Conservation (phyloP, 2,888 invertebrate species). For the Acrobasis consociella region DNA sequence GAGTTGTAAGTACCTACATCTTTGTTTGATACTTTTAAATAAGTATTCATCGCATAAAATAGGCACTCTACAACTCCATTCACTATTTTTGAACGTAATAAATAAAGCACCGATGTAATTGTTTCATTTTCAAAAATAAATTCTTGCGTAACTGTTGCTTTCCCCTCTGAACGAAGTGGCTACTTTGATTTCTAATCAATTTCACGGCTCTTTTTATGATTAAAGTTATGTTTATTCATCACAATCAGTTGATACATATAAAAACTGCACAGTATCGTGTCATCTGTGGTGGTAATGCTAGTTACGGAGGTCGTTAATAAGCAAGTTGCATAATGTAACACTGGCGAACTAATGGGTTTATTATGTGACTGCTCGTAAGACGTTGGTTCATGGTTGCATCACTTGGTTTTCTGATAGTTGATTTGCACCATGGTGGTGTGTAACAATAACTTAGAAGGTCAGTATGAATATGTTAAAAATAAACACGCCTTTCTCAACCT, state of each 20-base stretch:
- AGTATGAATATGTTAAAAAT: background rate
- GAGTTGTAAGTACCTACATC: no score
- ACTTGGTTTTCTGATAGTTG: constrained; percentile 5
- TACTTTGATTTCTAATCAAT: constrained; percentile 45
- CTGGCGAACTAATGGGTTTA: constrained; percentile 14
- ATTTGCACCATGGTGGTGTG: background rate
- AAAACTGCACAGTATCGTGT: background rate
- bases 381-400: constrained; percentile 17
- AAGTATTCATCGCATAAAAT: background rate
- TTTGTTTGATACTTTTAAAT: no score
- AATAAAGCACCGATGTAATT: background rate
- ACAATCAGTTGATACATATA: background rate
- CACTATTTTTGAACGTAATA: background rate
- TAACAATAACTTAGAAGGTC: background rate
- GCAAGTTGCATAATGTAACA: constrained; percentile 20
- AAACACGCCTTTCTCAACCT: no score
- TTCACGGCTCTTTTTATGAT: constrained; percentile 38
- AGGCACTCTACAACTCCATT: background rate
- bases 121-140: constrained; percentile 2
- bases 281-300: background rate
- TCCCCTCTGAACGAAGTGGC: constrained; percentile 36
- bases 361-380: constrained; percentile 19
- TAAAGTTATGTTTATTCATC: constrained; percentile 28
- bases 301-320: constrained; percentile 11
- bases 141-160: constrained; percentile 39